Percentiles rank a stretch among this genome's conserved stretches.
These are phyloP conservation scores for Cephus nigrinus DNA, from an alignment of 2,888 invertebrate genomes.

Conservation along the genomic window DNA sequence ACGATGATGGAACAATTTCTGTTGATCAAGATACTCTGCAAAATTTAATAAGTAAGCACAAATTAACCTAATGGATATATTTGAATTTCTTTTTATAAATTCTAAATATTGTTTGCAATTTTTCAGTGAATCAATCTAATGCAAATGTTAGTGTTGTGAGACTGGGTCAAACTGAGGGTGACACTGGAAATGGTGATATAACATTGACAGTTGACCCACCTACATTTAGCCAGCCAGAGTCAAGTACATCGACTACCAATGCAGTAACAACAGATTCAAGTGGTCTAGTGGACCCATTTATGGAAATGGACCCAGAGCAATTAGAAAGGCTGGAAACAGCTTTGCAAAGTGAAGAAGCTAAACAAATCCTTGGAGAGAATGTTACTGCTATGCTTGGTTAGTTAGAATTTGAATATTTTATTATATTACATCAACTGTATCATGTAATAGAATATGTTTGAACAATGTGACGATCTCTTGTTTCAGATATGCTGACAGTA, in stretches of 20 bases:
- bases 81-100: not conserved
- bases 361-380: constrained; percentile 68
- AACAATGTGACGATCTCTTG: not conserved
- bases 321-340: constrained; percentile 68
- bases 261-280: constrained; percentile 32
- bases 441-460: constrained; percentile 21
- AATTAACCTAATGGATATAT: not conserved
- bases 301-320: constrained; percentile 69
- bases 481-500: constrained; percentile 64
- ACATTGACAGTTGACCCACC: constrained; percentile 63
- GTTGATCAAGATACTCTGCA: constrained; percentile 85
- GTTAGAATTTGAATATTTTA: constrained; percentile 11
- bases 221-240: constrained; percentile 35
- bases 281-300: constrained; percentile 64
- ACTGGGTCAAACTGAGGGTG: constrained; percentile 56
- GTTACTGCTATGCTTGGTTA: constrained; percentile 66
- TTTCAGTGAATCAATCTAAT: constrained; percentile 58
- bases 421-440: constrained; percentile 42
- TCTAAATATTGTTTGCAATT: constrained; percentile 5
- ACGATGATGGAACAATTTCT: constrained; percentile 86
- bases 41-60: constrained; percentile 79
- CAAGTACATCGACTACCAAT: constrained; percentile 23
- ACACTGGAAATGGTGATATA: constrained; percentile 52
- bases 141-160: constrained; percentile 64
- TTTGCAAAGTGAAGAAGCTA: constrained; percentile 68